Base-by-base conservation (phyloP, 2,888 invertebrate species). In the Nemoura dubitans region DNA sequence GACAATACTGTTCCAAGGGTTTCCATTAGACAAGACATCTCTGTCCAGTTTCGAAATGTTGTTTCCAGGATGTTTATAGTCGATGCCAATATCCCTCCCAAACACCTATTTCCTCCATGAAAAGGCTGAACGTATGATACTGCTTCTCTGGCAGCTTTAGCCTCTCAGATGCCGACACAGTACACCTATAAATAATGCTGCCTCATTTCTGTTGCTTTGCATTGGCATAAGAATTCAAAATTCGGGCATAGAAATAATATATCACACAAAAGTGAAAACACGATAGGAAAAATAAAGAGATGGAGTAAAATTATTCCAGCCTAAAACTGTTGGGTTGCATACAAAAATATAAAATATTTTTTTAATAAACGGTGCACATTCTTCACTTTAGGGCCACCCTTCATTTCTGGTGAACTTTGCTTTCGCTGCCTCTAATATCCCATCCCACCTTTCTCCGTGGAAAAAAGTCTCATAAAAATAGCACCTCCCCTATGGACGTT, bases 271-370 rank as follows among this genome's bases (percentile, higher is more conserved):
- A 27, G 59, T 59, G 29, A 84, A 84, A 84, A 26, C 84, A 76
- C 21, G 59, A 0, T 43, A 59, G 76, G 59, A 76, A 76, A 84
- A 26, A n/a, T 43, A n/a, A 84, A 84, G 43, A 5, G 84, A 84
- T 76, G 28, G 84, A 28, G 59, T 26, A 76, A 83, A 86, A 84
- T 86, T 76, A 86, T 86, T 84, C 83, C 83, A 86, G 36, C 76
- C 30, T n/a, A 78, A 84, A 77, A 27, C 14, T 36, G 26, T 26
- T 81, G n/a, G 26, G 25, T 2, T 42, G 42, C 81, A 42, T 25
- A 42, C 43, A 29, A 87, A 87, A 86, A 87, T 83, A 87, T 87
- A 87, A 87, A 83, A 87, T 87, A 87, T 86, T 86, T 87, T 87
- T 86, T 87, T 80, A 86, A 80, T 42, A 80, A 86, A 42, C 78